Percentiles rank a stretch among this genome's conserved stretches.
Conservation (phyloP, 2,113 vertebrate species). For the Stomatorhinus ivindoensis region DNA sequence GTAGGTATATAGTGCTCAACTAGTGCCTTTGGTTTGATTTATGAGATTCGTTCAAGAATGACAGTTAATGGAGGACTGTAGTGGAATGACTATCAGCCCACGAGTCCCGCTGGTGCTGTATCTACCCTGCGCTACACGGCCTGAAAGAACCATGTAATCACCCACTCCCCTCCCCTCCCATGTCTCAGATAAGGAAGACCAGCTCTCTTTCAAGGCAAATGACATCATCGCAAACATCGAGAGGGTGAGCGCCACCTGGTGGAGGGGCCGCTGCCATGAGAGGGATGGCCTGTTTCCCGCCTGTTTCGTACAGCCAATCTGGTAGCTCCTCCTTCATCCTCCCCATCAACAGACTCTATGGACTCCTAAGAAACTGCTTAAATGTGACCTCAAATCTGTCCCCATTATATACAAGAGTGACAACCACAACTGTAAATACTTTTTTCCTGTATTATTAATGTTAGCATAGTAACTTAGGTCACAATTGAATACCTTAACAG, state of each 20-base stretch:
- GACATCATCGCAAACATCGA: conserved; percentile 82
- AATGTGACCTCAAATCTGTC: neutral
- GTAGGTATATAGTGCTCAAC: neutral
- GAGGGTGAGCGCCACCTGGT: conserved; percentile 91
- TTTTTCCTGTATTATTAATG: neutral
- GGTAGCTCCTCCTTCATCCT: conserved; percentile 40
- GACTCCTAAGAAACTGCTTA: neutral
- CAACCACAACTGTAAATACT: neutral
- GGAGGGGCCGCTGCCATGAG: conserved; percentile 73
- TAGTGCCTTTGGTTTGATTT: neutral
- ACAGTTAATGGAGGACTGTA: neutral
- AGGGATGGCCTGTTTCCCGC: conserved; percentile 76
- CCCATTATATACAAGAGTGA: neutral
- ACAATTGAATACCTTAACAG: neutral
- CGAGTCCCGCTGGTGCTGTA: neutral
- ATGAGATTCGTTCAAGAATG: neutral
- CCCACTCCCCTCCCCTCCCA: neutral
- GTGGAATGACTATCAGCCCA: neutral
- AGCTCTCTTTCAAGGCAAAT: conserved; percentile 81
- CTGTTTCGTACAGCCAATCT: conserved; percentile 69
- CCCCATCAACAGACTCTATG: neutral
- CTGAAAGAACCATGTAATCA: neutral
- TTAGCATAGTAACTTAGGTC: neutral
- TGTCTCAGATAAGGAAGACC: conserved; percentile 74
- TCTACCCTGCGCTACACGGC: neutral